These are phyloP conservation scores for Ypsolopha scabrella DNA, from an alignment of 2,888 invertebrate species.

Conservation along the genomic window DNA sequence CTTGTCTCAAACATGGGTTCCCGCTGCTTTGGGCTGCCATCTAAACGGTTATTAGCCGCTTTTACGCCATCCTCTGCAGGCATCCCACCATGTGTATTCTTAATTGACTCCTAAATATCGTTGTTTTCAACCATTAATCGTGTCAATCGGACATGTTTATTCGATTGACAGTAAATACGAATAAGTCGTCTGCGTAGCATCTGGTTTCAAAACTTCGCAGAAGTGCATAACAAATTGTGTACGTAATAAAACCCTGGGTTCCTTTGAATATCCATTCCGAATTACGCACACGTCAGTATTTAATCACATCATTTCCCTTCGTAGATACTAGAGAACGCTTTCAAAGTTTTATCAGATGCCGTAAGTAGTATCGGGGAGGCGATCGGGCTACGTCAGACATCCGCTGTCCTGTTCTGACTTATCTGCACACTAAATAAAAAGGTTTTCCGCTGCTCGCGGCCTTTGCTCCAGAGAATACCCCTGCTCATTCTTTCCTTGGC, in stretches of 20 bases:
- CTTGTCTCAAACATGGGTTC: slow-evolving; percentile 38
- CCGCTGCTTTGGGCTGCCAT: slow-evolving; percentile 53
- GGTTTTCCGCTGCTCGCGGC: slow-evolving; percentile 26
- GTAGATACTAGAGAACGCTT: slow-evolving; percentile 26
- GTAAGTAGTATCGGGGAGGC: slow-evolving; percentile 36
- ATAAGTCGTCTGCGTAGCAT: slow-evolving; percentile 22
- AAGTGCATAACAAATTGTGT: neutral
- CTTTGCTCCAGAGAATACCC: slow-evolving; percentile 21
- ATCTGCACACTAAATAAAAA: slow-evolving; percentile 42
- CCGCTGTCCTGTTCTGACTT: slow-evolving; percentile 34
- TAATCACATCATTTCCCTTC: slow-evolving; percentile 31
- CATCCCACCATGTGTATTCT: slow-evolving; percentile 49
- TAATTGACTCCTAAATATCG: slow-evolving; percentile 62
- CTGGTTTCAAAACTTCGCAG: neutral
- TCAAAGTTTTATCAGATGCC: slow-evolving; percentile 48
- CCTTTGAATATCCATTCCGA: neutral
- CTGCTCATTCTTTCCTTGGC: slow-evolving; percentile 27
- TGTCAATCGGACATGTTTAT: slow-evolving; percentile 56
- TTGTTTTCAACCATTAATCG: slow-evolving; percentile 55
- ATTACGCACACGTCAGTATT: slow-evolving; percentile 1
- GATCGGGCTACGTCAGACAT: slow-evolving; percentile 38
- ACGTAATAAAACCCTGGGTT: neutral
- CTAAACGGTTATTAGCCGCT: slow-evolving; percentile 52
- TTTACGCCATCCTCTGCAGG: slow-evolving; percentile 49
- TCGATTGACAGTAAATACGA: slow-evolving; percentile 33